Evolutionary conservation across 2,888 invertebrate genomes (phyloP).

Genomic region (Pteria penguin): DNA sequence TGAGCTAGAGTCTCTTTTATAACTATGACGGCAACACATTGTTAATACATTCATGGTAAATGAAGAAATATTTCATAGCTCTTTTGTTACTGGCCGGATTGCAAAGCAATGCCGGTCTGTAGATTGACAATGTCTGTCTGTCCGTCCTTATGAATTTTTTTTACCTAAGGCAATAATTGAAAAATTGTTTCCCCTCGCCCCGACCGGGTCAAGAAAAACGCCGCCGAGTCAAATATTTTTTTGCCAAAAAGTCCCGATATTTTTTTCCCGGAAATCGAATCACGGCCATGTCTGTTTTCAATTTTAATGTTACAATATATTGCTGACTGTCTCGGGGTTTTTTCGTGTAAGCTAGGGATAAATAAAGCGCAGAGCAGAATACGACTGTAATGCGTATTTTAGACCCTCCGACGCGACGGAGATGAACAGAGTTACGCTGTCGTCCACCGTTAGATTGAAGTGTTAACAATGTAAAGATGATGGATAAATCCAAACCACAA

Average conservation of each 20-base stretch:
- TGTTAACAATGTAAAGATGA: background rate
- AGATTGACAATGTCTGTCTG: too few relatives aligned
- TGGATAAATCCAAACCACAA: too few relatives aligned
- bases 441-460: background rate
- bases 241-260: background rate
- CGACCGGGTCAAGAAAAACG: background rate
- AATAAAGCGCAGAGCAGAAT: background rate
- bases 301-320: background rate
- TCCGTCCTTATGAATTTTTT: too few relatives aligned
- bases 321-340: background rate
- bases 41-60: too few relatives aligned
- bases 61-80: too few relatives aligned
- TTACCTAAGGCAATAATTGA: too few relatives aligned
- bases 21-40: too few relatives aligned
- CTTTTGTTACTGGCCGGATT: too few relatives aligned
- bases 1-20: too few relatives aligned
- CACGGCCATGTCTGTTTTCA: background rate
- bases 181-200: background rate
- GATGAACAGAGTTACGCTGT: background rate
- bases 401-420: background rate
- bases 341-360: background rate
- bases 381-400: background rate
- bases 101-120: too few relatives aligned
- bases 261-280: background rate
- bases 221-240: background rate